Evolutionary conservation across 2,113 vertebrate genomes (phyloP).

Genomic region (Pollachius pollachius): DNA sequence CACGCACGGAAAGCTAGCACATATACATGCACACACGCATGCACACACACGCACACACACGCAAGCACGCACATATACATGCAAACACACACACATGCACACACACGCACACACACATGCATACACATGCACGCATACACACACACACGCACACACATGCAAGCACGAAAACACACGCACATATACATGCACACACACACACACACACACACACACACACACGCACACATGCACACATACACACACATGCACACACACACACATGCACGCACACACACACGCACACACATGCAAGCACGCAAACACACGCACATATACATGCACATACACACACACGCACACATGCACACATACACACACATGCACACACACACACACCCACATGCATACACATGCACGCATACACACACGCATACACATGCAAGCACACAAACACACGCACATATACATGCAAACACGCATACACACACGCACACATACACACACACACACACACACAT

Average conservation of each 20-base stretch:
- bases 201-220: neutral
- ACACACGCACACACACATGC: too few relatives aligned
- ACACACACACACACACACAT: neutral
- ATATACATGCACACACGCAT: neutral
- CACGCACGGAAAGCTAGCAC: neutral
- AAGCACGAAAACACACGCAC: too few relatives aligned
- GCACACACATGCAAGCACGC: neutral
- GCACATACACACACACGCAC: conserved; percentile 2
- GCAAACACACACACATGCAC: too few relatives aligned
- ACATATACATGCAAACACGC: too few relatives aligned
- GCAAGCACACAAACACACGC: too few relatives aligned
- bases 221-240: neutral
- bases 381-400: too few relatives aligned
- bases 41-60: conserved; percentile 3
- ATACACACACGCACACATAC: too few relatives aligned
- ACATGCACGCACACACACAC: too few relatives aligned
- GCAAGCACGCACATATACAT: neutral
- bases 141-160: too few relatives aligned
- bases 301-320: neutral
- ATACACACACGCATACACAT: too few relatives aligned
- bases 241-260: too few relatives aligned
- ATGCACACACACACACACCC: neutral
- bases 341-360: neutral
- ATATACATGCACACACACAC: neutral
- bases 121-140: too few relatives aligned